A percentile compares a stretch with the other conserved stretches of the same genome.
Evolutionary conservation across 2,888 invertebrate species (phyloP).

Genomic region (Himalopsyche anomala): DNA sequence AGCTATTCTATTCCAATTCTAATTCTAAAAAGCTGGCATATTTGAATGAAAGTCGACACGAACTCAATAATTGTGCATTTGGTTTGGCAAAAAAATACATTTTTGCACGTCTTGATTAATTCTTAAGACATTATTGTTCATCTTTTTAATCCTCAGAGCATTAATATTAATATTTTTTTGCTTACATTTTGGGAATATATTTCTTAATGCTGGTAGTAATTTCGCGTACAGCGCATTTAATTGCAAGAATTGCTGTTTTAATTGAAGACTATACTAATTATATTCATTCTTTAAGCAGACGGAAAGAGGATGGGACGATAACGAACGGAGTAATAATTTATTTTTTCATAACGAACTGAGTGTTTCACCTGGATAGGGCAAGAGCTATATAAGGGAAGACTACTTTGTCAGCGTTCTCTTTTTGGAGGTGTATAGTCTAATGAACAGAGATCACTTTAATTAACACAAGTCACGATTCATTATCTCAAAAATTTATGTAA

Average conservation of each 20-base stretch:
- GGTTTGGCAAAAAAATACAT: no score
- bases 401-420: constrained; percentile 27
- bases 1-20: no score
- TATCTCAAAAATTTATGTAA: background rate
- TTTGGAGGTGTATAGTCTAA: constrained; percentile 24
- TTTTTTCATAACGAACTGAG: constrained; percentile 22
- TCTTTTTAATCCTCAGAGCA: no score
- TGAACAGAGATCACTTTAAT: constrained; percentile 35
- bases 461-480: constrained; percentile 40
- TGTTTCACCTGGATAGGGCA: constrained; percentile 30
- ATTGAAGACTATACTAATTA: background rate
- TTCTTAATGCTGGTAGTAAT: background rate
- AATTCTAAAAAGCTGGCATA: no score
- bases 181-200: no score
- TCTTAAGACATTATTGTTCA: no score
- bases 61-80: no score
- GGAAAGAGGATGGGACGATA: background rate
- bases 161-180: no score
- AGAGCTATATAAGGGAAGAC: constrained; percentile 3
- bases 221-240: background rate
- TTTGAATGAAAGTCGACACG: no score
- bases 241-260: background rate
- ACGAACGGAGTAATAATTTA: constrained; percentile 33
- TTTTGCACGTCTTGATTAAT: no score
- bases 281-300: background rate